Evolutionary conservation across 2,797 vertebrate species (phyloP), one percentile per base, ranked within the genome.

Genomic region (Notoglanidium macrostoma): DNA sequence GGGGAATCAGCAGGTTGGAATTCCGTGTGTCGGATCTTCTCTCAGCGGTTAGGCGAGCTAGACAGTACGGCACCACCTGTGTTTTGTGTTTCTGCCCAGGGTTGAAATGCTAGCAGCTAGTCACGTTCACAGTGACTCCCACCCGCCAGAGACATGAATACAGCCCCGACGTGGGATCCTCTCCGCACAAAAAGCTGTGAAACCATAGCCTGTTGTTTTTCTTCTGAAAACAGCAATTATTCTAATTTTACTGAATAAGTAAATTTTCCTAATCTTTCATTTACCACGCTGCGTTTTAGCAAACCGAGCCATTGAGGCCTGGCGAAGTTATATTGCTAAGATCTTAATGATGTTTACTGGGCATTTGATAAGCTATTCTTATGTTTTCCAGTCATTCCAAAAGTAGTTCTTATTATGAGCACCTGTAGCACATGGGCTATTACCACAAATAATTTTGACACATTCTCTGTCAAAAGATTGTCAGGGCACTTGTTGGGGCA

Each of bases 21-120:
- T 87, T 87, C 74, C 29, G 2, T 49, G 6, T 63, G 67, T 70
- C 81, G 77, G 83, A 88, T 92, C 85, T 76, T 86, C 85, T 91
- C 90, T 87, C 49, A n/a, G 90, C 49, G 89, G 90, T 92, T 89
- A 90, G 80, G 88, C 84, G 83, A 89, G 84, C 89, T 80, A 92
- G 92, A 92, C 92, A 90, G 70, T n/a, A 40, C 7, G 91, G 90
- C 91, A 90, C 90, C 91, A 87, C 78, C 65, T 86, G 87, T 91
- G 87, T 91, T 92, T 87, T 91, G 65, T 88, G 87, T 89, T 46
- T 88, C 87, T 88, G 85, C 81, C 87, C 21, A 44, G 82, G 84
- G 61, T 82, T 89, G 89, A 90, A 88, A 89, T 90, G 89, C 88
- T 89, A 89, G 87, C 70, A 76, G 77, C 84, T 81, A 90, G 85